phyloP scores from a whole-genome alignment of 2,888 invertebrate genomes.

The Ypsolopha scabrella region DNA sequence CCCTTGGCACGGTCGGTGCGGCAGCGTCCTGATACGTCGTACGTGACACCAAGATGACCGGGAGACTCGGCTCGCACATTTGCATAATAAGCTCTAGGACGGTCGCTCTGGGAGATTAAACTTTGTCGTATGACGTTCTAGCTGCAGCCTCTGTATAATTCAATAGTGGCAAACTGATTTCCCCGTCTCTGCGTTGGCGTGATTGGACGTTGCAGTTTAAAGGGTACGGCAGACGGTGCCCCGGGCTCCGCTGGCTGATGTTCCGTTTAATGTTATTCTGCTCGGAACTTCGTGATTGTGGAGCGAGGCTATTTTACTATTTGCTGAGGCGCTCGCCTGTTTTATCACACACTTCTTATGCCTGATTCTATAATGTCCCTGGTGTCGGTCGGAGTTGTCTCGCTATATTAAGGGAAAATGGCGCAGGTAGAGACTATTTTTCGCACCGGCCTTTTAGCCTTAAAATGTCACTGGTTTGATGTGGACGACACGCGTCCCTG shows the following conservation, averaged over 20 bases:
- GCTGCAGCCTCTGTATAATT: conserved; percentile 61
- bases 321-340: background rate
- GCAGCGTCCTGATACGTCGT: conserved; percentile 26
- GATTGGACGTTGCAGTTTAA: conserved; percentile 28
- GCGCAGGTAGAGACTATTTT: background rate
- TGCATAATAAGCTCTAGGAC: conserved; percentile 59
- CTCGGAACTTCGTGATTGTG: background rate
- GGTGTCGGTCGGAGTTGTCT: too few species aligned
- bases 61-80: conserved; percentile 42
- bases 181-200: conserved; percentile 22
- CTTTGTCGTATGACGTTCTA: conserved; percentile 61
- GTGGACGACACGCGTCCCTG: conserved; percentile 37
- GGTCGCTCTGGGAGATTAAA: conserved; percentile 61
- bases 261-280: conserved; percentile 2
- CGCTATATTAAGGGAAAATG: too few species aligned
- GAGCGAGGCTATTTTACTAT: background rate
- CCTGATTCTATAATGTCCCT: too few species aligned
- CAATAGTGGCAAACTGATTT: conserved; percentile 66
- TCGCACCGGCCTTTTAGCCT: conserved; percentile 21
- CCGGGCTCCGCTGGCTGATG: background rate
- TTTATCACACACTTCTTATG: background rate
- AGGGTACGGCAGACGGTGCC: background rate
- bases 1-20: conserved; percentile 8
- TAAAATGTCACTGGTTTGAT: conserved; percentile 58
- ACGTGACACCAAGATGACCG: conserved; percentile 55